A percentile compares a stretch with the other conserved stretches of the same genome.
phyloP scores from a whole-genome alignment of 2,113 vertebrate genomes.

The Ictidomys tridecemlineatus region DNA sequence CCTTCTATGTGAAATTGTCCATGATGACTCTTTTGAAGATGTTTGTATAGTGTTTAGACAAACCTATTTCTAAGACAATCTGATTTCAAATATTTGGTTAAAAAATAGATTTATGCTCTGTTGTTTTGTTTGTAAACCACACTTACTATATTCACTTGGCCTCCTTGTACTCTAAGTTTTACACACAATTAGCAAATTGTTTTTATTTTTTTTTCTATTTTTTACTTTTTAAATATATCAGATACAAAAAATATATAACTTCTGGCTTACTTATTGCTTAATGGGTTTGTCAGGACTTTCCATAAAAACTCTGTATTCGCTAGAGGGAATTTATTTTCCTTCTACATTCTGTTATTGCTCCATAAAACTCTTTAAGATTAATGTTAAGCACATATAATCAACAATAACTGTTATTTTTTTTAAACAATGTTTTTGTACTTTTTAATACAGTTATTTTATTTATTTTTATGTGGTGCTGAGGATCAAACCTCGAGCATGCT shows the following conservation, averaged over 20 bases:
- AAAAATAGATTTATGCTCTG: not conserved
- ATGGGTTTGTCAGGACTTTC: not conserved
- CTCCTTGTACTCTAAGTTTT: not conserved
- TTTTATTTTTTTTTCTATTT: not conserved
- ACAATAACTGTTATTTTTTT: not conserved
- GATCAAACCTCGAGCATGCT: too few species aligned
- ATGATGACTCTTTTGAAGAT: not conserved
- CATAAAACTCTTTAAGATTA: not conserved
- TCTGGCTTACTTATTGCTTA: not conserved
- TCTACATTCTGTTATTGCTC: not conserved
- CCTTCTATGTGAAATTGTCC: not conserved
- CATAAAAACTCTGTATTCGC: not conserved
- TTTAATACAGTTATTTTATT: not conserved
- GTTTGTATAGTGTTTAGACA: not conserved
- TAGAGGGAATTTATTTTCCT: not conserved
- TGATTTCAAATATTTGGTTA: slow-evolving; percentile 19
- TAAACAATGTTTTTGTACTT: too few species aligned
- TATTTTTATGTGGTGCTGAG: too few species aligned
- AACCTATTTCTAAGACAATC: not conserved
- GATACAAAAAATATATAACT: not conserved
- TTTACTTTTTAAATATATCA: not conserved
- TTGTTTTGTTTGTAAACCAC: not conserved
- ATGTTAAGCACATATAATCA: not conserved
- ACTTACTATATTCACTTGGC: not conserved
- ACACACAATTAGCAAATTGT: not conserved